Conservation (phyloP, 1,140 invertebrate genomes). For the Zaprionus gabonicus region DNA sequence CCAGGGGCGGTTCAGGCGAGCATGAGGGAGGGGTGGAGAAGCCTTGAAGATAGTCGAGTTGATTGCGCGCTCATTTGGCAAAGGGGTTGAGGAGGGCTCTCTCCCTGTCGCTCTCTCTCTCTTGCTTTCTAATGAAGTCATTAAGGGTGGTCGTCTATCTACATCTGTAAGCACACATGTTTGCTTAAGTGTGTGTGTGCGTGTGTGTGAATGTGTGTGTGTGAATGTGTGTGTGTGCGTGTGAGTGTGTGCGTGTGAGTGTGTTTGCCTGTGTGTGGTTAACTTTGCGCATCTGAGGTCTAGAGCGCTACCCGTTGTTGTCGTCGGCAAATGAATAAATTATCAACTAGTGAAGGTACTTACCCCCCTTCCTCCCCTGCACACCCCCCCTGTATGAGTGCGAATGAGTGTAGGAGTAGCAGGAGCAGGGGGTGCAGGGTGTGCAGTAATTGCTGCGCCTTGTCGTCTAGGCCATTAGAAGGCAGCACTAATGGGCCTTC, state of each 20-base stretch:
- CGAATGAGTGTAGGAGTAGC: constrained; percentile 32
- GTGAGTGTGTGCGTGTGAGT: background rate
- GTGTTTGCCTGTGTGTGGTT: constrained; percentile 57
- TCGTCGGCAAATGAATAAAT: constrained; percentile 76
- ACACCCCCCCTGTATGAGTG: background rate
- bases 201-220: background rate
- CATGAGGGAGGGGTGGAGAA: background rate
- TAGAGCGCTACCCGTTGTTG: constrained; percentile 45
- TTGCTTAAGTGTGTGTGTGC: constrained; percentile 4
- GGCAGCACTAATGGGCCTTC: constrained; percentile 57
- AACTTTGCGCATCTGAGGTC: constrained; percentile 62
- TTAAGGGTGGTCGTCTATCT: constrained; percentile 64
- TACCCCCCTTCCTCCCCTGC: constrained; percentile 4
- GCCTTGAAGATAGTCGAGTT: constrained; percentile 44
- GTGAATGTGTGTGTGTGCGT: constrained; percentile 39
- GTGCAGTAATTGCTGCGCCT: constrained; percentile 72
- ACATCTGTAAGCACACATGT: constrained; percentile 18
- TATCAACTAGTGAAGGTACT: constrained; percentile 76
- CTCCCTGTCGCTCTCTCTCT: background rate
- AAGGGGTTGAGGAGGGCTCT: constrained; percentile 46
- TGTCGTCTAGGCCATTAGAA: constrained; percentile 79
- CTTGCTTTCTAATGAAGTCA: constrained; percentile 70
- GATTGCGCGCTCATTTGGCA: constrained; percentile 29
- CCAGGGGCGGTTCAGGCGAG: constrained; percentile 1
- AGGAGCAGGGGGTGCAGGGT: background rate